phyloP scores from a whole-genome alignment of 2,113 vertebrate genomes.

The Saccopteryx bilineata region DNA sequence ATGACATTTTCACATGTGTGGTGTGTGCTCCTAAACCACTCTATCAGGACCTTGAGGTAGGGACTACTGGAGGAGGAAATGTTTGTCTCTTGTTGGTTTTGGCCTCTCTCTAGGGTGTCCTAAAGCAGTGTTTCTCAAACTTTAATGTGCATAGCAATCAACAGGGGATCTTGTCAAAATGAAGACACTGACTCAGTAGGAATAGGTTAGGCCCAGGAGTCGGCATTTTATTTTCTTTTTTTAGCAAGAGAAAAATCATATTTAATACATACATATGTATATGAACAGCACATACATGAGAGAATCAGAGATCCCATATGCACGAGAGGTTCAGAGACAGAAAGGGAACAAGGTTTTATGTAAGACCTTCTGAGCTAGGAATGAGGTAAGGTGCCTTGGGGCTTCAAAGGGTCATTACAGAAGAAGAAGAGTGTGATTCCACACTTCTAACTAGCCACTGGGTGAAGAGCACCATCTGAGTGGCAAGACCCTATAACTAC shows the following conservation, averaged over 20 bases:
- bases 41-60: neutral
- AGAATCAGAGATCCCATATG: neutral
- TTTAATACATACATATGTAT: neutral
- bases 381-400: neutral
- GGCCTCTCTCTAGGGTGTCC: neutral
- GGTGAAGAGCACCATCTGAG: neutral
- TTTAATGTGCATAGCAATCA: neutral
- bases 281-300: neutral
- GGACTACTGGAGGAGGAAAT: neutral
- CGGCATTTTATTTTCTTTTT: neutral
- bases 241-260: neutral
- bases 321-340: neutral
- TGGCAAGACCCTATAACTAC: neutral
- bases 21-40: neutral
- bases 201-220: neutral
- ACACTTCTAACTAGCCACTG: neutral
- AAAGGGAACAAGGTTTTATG: neutral
- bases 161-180: neutral
- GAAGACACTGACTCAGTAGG: neutral
- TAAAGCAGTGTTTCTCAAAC: neutral
- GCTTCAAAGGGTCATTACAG: neutral
- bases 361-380: neutral
- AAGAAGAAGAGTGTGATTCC: neutral
- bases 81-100: neutral
- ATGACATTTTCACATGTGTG: neutral